Base-by-base conservation (phyloP, 2,797 vertebrate species). In the Hoplostethus atlanticus region DNA sequence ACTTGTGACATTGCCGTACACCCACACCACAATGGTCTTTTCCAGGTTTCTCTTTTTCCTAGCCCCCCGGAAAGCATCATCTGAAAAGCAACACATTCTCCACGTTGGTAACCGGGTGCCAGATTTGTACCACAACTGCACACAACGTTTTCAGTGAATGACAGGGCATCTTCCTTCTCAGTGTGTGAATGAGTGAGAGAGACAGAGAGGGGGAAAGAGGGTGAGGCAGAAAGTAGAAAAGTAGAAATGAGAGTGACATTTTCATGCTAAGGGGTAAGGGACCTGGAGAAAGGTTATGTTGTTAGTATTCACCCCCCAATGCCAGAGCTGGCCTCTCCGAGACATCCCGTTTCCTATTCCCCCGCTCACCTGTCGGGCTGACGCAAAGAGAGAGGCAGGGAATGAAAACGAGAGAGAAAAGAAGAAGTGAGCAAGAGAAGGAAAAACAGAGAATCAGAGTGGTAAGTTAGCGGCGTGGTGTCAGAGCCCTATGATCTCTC, bases 221-320 rank as follows among this genome's bases (percentile, higher is more conserved):
- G 2, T 8, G 40, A 38, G 10, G 61, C 10, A 2, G 5, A 71
- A 40, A 16, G 30, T 1, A 61, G 17, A 72, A 51, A 48, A 59
- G 12, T 72, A 34, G 28, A 72, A 44, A 28, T 31, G 12, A 50
- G 4, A 64, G 31, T 46, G 38, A 21, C 40, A n/a, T 8, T 50
- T n/a, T 50, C 47, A 50, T 28, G 50, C 8, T 4, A 52, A 21
- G 30, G 62, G 47, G 25, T 31, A 13, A 66, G 60, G 53, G 50
- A 52, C 63, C 51, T 25, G 5, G 40, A 56, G 47, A 71, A 68
- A 57, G 17, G 34, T 36, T 77, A 36, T 13, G 65, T 64, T 73
- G 68, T 87, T 88, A 76, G 68, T 69, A 80, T 88, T 89, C 74
- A 81, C 68, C 55, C 48, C 73, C 34, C 61, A 30, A 58, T 61